Conservation (phyloP, 2,888 invertebrate species). For the Elegia similella region DNA sequence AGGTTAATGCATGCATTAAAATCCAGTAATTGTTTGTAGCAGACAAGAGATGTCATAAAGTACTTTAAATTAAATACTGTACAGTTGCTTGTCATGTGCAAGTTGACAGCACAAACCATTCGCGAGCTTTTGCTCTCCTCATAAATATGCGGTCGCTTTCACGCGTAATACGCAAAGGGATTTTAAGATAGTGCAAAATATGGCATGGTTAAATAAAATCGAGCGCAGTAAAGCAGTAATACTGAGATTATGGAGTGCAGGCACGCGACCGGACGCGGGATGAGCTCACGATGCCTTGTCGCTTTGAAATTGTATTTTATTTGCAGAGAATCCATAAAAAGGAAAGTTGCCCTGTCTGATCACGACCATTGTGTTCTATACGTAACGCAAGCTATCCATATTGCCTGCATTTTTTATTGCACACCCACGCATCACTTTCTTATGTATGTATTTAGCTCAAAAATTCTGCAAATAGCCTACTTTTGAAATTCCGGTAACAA, state of each 20-base stretch:
- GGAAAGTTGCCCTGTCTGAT: slow-evolving; percentile 62
- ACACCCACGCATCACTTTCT: slow-evolving; percentile 24
- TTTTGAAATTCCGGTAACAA: slow-evolving; percentile 15
- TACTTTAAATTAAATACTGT: slow-evolving; percentile 62
- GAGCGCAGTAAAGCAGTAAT: not conserved
- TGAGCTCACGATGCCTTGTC: not conserved
- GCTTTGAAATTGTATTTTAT: slow-evolving; percentile 41
- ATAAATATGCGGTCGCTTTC: slow-evolving; percentile 72
- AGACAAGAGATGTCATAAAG: slow-evolving; percentile 48
- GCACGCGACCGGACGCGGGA: not conserved
- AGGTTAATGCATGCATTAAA: slow-evolving; percentile 44
- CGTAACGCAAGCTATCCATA: slow-evolving; percentile 27
- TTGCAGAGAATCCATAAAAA: slow-evolving; percentile 53
- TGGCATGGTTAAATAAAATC: not conserved
- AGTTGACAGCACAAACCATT: slow-evolving; percentile 46
- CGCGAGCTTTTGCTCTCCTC: slow-evolving; percentile 52
- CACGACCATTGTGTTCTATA: slow-evolving; percentile 39
- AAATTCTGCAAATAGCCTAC: slow-evolving; percentile 4
- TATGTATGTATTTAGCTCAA: slow-evolving; percentile 18
- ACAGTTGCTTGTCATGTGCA: slow-evolving; percentile 40
- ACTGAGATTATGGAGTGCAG: not conserved
- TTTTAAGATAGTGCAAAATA: slow-evolving; percentile 29
- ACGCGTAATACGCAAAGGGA: slow-evolving; percentile 54
- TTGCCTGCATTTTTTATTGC: slow-evolving; percentile 12
- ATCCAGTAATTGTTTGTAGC: slow-evolving; percentile 41